Conservation (phyloP, 2,888 invertebrate genomes). For the Hyles lineata region DNA sequence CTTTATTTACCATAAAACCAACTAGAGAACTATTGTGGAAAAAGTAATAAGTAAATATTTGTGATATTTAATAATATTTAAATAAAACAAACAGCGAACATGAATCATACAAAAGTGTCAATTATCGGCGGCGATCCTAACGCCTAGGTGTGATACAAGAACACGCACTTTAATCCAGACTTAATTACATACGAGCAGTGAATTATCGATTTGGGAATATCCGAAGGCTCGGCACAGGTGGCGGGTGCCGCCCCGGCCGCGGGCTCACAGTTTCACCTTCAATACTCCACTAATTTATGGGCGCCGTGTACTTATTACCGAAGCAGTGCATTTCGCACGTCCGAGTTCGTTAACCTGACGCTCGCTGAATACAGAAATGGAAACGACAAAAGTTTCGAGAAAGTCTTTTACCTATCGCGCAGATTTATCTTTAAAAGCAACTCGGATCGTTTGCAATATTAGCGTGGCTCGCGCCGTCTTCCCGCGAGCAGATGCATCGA, state of each 20-base stretch:
- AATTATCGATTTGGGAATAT: conserved; percentile 80
- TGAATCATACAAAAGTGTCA: conserved; percentile 61
- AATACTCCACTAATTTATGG: conserved; percentile 64
- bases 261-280: conserved; percentile 68
- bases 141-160: conserved; percentile 72
- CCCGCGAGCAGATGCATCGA: conserved; percentile 73
- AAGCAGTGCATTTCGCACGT: conserved; percentile 44
- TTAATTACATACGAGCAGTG: conserved; percentile 79
- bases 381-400: conserved; percentile 30
- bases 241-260: conserved; percentile 69
- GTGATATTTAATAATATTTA: background rate
- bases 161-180: conserved; percentile 67
- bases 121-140: conserved; percentile 56
- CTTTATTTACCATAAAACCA: background rate
- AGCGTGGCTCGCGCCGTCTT: conserved; percentile 58
- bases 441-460: conserved; percentile 75
- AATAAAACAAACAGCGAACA: conserved; percentile 42
- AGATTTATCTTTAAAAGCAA: conserved; percentile 78
- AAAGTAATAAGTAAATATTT: background rate
- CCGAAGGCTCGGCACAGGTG: conserved; percentile 77
- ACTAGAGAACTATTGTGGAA: background rate
- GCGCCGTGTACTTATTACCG: conserved; percentile 53
- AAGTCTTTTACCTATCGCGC: conserved; percentile 32
- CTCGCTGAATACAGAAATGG: conserved; percentile 28
- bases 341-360: conserved; percentile 33